Conservation (phyloP, 35 echinoderm and acorn worm species). For the Ophiothrix spiculata region DNA sequence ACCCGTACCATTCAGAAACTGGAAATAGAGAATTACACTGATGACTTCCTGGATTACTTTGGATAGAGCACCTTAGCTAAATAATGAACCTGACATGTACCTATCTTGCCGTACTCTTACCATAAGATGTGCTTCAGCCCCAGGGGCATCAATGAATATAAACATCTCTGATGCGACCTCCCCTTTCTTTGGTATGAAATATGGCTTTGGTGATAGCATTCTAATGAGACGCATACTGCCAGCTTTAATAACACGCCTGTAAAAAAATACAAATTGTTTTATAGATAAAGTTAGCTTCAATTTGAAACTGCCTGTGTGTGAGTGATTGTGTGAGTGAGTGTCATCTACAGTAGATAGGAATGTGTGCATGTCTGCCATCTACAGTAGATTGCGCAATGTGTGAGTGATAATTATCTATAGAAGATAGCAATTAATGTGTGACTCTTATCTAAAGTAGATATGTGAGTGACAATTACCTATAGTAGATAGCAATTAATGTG, state of each 20-base stretch:
- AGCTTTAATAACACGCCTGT: conserved; percentile 22
- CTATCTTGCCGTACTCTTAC: conserved; percentile 10
- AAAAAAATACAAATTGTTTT: too few species aligned
- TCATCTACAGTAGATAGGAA: too few species aligned
- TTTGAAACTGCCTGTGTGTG: too few species aligned
- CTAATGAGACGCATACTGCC: conserved; percentile 36
- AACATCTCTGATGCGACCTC: conserved; percentile 50
- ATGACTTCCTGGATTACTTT: not conserved
- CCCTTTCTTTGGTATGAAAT: conserved; percentile 36
- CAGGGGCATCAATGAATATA: conserved; percentile 31
- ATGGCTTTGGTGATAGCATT: conserved; percentile 39
- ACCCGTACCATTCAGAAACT: not conserved
- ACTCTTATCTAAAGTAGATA: too few species aligned
- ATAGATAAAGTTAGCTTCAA: too few species aligned
- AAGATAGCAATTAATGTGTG: too few species aligned
- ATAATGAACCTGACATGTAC: not conserved
- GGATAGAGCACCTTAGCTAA: not conserved
- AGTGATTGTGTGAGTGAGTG: too few species aligned
- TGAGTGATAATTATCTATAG: too few species aligned
- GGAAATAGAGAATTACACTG: not conserved
- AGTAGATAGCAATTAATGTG: too few species aligned
- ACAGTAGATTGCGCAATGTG: too few species aligned
- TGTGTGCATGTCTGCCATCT: too few species aligned
- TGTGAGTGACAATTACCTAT: too few species aligned
- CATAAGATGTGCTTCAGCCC: conserved; percentile 35